Base-by-base conservation (phyloP, 2,797 vertebrate species). In the Denticeps clupeoides region DNA sequence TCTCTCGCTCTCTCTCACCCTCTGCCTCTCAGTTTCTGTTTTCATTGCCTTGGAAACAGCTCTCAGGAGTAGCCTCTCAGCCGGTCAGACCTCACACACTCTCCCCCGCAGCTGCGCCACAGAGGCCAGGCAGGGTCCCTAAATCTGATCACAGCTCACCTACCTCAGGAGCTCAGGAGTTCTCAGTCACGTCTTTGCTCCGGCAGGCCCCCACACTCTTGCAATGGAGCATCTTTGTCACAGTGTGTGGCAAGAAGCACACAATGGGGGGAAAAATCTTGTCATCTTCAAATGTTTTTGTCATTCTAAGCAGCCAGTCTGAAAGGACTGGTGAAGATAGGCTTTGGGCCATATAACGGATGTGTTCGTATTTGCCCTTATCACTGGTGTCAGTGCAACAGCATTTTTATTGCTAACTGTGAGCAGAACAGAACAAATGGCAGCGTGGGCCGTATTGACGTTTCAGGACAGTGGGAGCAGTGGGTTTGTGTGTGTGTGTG, bases 11-110 rank as follows among this genome's bases (percentile, higher is more conserved):
- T 48, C 47, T 54, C 52, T 64, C 63, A n/a, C n/a, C n/a, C n/a
- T 21, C 38, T 35, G 18, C 31, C 35, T 18, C n/a, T n/a, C 41
- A 62, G 58, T 57, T 51, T 48, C 47, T 54, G 52, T 64, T 63
- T 56, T 53, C 47, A 65, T 70, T n/a, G 47, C 65, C 68, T 64
- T 47, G 68, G 68, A 65, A 64, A 70, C 65, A 13, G 47, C 15
- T 24, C 16, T n/a, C 26, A 43, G 46, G 56, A 61, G 58, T 55
- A 53, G 48, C 47, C 46, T 35, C 37, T 53, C 12, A 18, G 2
- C 21, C 38, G 23, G 19, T 33, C 13, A 13, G 42, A 18, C n/a
- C 16, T 37, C 27, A 24, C 24, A 25, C 43, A 12, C 7, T 22
- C 42, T 16, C 22, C 15, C 23, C n/a, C 35, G 31, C 40, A 25